phyloP scores from a whole-genome alignment of 2,113 vertebrate genomes.

The Corythoichthys intestinalis region DNA sequence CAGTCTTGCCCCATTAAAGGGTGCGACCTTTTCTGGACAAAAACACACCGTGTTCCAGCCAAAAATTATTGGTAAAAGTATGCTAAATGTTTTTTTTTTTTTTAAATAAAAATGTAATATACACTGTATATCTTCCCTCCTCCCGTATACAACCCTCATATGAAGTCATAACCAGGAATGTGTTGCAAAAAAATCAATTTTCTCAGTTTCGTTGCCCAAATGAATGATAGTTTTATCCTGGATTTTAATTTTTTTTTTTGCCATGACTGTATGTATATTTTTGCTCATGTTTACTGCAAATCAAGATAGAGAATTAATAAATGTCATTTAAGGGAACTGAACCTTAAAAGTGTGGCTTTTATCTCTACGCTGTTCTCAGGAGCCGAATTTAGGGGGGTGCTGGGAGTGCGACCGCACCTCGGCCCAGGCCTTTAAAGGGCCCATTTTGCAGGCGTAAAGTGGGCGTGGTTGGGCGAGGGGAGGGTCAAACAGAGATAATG shows the following conservation, averaged over 20 bases:
- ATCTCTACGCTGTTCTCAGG: conserved; percentile 1
- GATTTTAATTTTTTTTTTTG: conserved; percentile 55
- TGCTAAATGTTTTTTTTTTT: not conserved
- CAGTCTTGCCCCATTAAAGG: conserved; percentile 5
- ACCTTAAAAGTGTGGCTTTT: conserved; percentile 7
- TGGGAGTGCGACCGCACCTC: too few species aligned
- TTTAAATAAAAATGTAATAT: conserved; percentile 5
- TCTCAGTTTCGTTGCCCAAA: conserved; percentile 30
- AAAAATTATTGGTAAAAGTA: conserved; percentile 4
- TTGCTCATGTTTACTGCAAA: conserved; percentile 73
- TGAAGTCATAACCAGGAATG: conserved; percentile 31
- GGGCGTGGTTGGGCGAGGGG: too few species aligned
- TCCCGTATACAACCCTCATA: not conserved
- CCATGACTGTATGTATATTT: conserved; percentile 70
- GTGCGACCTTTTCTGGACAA: not conserved
- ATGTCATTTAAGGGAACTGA: conserved; percentile 64
- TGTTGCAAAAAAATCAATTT: conserved; percentile 28
- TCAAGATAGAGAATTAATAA: conserved; percentile 71
- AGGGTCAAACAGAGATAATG: too few species aligned
- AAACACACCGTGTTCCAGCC: not conserved
- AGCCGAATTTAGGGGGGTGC: too few species aligned
- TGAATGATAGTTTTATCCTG: conserved; percentile 41
- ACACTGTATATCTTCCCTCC: not conserved
- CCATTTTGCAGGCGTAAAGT: too few species aligned
- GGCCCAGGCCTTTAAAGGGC: too few species aligned